Conservation (phyloP, 35 echinoderm and acorn worm species). For the Lytechinus variegatus region DNA sequence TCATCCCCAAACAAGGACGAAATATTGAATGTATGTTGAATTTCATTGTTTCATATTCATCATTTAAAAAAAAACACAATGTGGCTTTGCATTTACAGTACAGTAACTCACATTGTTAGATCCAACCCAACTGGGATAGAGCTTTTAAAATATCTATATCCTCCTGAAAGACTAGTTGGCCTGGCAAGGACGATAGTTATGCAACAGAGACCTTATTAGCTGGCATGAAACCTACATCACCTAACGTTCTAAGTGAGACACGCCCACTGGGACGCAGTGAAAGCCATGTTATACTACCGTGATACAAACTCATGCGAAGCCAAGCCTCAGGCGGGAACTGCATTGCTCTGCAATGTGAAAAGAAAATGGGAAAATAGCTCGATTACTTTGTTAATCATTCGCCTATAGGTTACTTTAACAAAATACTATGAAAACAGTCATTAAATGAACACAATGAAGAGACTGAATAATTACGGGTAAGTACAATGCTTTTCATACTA, state of each 20-base stretch:
- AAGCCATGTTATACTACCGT: slow-evolving; percentile 96
- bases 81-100: no score
- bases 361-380: neutral
- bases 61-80: no score
- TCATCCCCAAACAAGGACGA: no score
- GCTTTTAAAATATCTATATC: no score
- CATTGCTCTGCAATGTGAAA: slow-evolving; percentile 73
- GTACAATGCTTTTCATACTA: no score
- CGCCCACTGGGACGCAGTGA: slow-evolving; percentile 85
- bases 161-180: neutral
- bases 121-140: no score
- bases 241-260: slow-evolving; percentile 73
- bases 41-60: no score
- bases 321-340: slow-evolving; percentile 97
- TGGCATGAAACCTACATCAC: slow-evolving; percentile 86
- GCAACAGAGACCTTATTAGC: slow-evolving; percentile 70
- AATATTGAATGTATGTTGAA: no score
- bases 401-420: neutral
- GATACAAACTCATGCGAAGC: slow-evolving; percentile 88
- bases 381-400: neutral
- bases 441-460: no score
- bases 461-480: no score
- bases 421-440: no score
- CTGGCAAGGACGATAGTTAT: neutral
- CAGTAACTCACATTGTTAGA: no score